Evolutionary conservation across 2,797 vertebrate genomes (phyloP), one percentile per base, ranked within the genome.

Genomic region (Amblyopsis hoosieri): DNA sequence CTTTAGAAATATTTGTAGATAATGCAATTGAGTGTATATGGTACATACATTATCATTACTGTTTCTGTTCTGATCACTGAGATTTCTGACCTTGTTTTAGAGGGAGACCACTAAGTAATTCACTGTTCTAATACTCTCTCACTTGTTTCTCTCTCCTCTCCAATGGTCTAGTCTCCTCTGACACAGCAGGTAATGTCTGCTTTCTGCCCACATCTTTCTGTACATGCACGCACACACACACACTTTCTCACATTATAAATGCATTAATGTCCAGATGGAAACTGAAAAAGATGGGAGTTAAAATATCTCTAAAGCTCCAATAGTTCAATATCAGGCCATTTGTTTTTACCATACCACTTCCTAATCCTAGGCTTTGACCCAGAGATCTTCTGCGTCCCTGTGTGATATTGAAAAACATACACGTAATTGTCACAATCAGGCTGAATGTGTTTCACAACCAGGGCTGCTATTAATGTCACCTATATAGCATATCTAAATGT

Each of bases 131-230:
- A 78, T 71, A 84, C 86, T 51, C 78, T 87, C 81, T 91, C 65
- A 69, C 88, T 80, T 90, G 83, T 92, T 80, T 90, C 84, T 91
- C 87, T 91, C 83, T 92, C 56, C 78, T 91, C 85, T 86, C 84
- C 90, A 64, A 87, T 90, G 86, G 60, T 85, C 81, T 94, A 95
- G 93, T 94, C 88, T 91, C 94, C 87, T 93, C 94, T 91, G 94
- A 95, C 87, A 84, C 94, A 96, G 94, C 94, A 96, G 94, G 94
- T 95, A 95, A 95, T 85, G 63, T 47, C 64, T 83, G 72, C 90
- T 85, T 81, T 85, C 69, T 86, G 70, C 62, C 84, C 75, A 81
- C 31, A 58, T 66, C 74, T 79, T 67, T 72, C 51, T 79, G 56
- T 71, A 67, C 74, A 58, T 63, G 57, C 54, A 64, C 54, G 71